These are phyloP conservation scores for Pristionchus pacificus DNA, from an alignment of 1,140 invertebrate genomes.

Conservation along the genomic window DNA sequence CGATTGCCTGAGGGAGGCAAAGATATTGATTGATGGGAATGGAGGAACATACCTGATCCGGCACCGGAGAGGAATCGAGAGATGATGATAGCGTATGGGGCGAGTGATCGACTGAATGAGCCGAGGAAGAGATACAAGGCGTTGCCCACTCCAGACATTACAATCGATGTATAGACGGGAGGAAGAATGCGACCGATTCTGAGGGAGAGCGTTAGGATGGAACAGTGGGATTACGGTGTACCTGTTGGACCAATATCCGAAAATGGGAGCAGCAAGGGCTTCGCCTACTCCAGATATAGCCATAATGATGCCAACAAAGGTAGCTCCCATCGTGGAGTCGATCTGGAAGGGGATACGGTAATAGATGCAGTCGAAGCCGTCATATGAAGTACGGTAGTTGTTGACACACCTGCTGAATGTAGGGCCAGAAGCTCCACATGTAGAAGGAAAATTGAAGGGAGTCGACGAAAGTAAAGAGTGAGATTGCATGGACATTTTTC, in stretches of 20 bases:
- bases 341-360: constrained; percentile 34
- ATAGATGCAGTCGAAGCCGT: background rate
- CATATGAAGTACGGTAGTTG: background rate
- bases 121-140: constrained; percentile 37
- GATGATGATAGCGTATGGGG: constrained; percentile 18
- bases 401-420: constrained; percentile 42
- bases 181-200: constrained; percentile 37
- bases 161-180: constrained; percentile 30
- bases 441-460: constrained; percentile 46
- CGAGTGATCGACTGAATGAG: constrained; percentile 22
- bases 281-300: constrained; percentile 39
- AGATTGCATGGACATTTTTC: constrained; percentile 35
- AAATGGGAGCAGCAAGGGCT: constrained; percentile 38
- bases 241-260: too few species aligned
- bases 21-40: too few species aligned
- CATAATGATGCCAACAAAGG: constrained; percentile 45
- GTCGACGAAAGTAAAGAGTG: constrained; percentile 37
- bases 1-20: constrained; percentile 29
- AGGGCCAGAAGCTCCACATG: constrained; percentile 43
- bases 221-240: background rate
- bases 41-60: too few species aligned
- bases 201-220: background rate
- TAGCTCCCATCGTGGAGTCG: constrained; percentile 37
- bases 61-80: constrained; percentile 40
- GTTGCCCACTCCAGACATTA: constrained; percentile 39